Evolutionary conservation across 2,797 vertebrate genomes (phyloP).

Genomic region (Sphenodon punctatus): DNA sequence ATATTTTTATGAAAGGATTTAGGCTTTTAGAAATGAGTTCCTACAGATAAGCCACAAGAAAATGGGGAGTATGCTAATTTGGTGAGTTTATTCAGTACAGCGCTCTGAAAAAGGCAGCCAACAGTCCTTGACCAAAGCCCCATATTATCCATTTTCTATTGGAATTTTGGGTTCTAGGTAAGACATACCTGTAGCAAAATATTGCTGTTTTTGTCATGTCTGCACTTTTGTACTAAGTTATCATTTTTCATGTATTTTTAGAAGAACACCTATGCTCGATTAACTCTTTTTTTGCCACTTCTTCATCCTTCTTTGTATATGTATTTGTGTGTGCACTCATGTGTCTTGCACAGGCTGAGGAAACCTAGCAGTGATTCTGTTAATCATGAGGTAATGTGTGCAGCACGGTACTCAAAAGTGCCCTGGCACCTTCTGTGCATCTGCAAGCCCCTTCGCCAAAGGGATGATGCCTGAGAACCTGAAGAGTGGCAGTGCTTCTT

Average conservation of each 20-base stretch:
- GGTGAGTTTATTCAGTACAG: neutral
- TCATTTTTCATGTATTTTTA: neutral
- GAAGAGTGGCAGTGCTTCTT: neutral
- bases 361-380: neutral
- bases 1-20: slow-evolving; percentile 32
- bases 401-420: neutral
- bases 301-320: rapidly evolving
- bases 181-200: neutral
- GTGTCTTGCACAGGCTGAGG: neutral
- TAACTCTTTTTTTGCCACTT: neutral
- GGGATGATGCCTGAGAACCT: neutral
- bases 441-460: neutral
- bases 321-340: too few relatives aligned
- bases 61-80: slow-evolving; percentile 1
- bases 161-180: neutral
- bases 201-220: neutral
- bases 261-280: neutral
- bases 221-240: neutral
- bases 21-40: slow-evolving; percentile 20
- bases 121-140: neutral
- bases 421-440: neutral
- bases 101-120: neutral
- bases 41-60: slow-evolving; percentile 9
- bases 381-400: neutral
- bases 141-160: neutral